A percentile compares a stretch with the other conserved stretches of the same genome.
phyloP scores from a whole-genome alignment of 2,888 invertebrate genomes.

The Blastobasis lacticolella region DNA sequence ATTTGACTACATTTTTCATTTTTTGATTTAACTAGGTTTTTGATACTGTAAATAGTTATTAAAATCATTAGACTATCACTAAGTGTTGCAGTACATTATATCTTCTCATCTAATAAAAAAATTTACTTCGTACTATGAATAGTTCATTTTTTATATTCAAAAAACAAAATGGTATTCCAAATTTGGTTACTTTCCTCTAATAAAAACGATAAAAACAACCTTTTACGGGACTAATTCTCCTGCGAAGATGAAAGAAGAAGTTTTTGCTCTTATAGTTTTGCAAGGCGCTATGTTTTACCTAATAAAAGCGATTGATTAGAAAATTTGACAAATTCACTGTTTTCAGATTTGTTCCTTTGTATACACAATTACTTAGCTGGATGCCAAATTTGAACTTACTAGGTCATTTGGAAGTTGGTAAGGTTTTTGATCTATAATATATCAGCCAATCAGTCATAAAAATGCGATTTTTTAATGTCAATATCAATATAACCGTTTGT shows the following conservation, averaged over 20 bases:
- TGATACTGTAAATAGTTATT: too few species aligned
- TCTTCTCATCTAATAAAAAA: too few species aligned
- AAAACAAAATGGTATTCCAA: too few species aligned
- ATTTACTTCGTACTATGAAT: too few species aligned
- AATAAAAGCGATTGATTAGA: neutral
- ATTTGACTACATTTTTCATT: too few species aligned
- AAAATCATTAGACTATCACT: too few species aligned
- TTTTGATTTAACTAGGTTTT: too few species aligned
- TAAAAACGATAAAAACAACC: neutral
- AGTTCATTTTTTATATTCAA: too few species aligned
- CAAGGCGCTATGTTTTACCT: neutral
- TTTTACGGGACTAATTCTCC: neutral
- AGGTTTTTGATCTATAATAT: neutral
- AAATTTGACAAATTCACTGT: neutral
- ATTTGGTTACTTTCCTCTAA: too few species aligned
- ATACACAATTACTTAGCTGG: neutral
- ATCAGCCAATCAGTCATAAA: neutral
- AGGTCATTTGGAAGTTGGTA: neutral
- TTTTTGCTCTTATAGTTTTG: neutral
- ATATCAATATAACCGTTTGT: neutral
- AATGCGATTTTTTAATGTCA: neutral
- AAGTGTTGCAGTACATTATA: too few species aligned
- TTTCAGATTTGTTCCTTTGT: neutral
- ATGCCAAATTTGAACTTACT: neutral
- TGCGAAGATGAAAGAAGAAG: neutral